Conservation (phyloP, 1,140 invertebrate genomes). For the Arctopsyche grandis region DNA sequence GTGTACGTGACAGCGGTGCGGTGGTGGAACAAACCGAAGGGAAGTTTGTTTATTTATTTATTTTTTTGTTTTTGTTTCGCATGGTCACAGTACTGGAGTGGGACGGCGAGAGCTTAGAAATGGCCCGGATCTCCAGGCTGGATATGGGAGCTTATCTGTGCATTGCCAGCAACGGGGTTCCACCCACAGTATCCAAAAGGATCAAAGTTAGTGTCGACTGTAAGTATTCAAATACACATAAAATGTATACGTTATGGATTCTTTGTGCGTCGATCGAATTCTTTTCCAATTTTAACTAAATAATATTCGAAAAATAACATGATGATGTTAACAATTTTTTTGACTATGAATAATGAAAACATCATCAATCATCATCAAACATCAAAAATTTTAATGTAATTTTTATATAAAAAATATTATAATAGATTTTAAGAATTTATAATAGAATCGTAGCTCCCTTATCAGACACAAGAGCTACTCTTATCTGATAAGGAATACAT, state of each 20-base stretch:
- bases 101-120: slow-evolving; percentile 85
- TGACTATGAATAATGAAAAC: too few relatives aligned
- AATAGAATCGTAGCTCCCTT: too few relatives aligned
- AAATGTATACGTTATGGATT: not conserved
- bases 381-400: too few relatives aligned
- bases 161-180: slow-evolving; percentile 83
- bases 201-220: slow-evolving; percentile 95
- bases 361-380: too few relatives aligned
- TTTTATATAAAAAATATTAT: too few relatives aligned
- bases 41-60: slow-evolving; percentile 38
- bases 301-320: too few relatives aligned
- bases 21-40: not conserved
- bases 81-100: slow-evolving; percentile 76
- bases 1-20: not conserved
- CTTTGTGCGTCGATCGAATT: too few relatives aligned
- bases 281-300: too few relatives aligned
- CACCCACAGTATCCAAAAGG: slow-evolving; percentile 85
- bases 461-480: too few relatives aligned
- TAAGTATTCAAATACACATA: slow-evolving; percentile 70
- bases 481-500: too few relatives aligned
- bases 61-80: slow-evolving; percentile 21
- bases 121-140: slow-evolving; percentile 84
- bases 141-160: slow-evolving; percentile 93
- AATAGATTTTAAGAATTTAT: too few relatives aligned
- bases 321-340: too few relatives aligned